Evolutionary conservation across 2,888 invertebrate genomes (phyloP), one percentile per base, ranked within the genome.

Genomic region (Cephus pulcher): DNA sequence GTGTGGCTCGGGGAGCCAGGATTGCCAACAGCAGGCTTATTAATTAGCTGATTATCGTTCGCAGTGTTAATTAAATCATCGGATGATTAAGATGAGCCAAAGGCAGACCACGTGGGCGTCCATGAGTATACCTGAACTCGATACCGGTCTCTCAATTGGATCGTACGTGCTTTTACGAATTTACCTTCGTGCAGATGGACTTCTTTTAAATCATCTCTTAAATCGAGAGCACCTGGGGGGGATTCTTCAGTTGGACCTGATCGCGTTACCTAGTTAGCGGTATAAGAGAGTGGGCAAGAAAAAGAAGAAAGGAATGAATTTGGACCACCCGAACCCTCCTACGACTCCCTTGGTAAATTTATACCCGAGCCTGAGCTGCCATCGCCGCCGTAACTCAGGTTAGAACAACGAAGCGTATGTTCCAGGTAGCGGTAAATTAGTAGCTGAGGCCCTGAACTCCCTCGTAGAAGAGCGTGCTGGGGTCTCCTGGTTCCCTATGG

Each of bases 381-480:
- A 86, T 88, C 86, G 86, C 82, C 84, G 86, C 83, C 88, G 89
- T 89, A 89, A 89, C 86, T 89, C 88, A 89, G 86, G 85, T 88
- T 87, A 88, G 88, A 87, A 88, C 84, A 84, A 82, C 84, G 79
- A 81, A 84, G 82, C 78, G 85, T 86, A 86, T 87, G 86, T 88
- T 87, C 86, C 87, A 87, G 88, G 89, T 89, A 89, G 89, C 89
- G 89, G 89, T 89, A 89, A 89, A 89, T 89, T 89, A 89, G 89
- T 88, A 85, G 86, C 84, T 81, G 83, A 82, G 84, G 85, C 85
- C 84, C 85, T 82, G 85, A 88, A 87, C 87, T 87, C 85, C 86
- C 85, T 84, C 83, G 74, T n/a, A 76, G 73, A 75, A 78, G 77
- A 70, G 77, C 77, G 80, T 75, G 80, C 70, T 76, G 81, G 81